Conservation (phyloP, 2,888 invertebrate genomes). For the Bimastos eiseni region DNA sequence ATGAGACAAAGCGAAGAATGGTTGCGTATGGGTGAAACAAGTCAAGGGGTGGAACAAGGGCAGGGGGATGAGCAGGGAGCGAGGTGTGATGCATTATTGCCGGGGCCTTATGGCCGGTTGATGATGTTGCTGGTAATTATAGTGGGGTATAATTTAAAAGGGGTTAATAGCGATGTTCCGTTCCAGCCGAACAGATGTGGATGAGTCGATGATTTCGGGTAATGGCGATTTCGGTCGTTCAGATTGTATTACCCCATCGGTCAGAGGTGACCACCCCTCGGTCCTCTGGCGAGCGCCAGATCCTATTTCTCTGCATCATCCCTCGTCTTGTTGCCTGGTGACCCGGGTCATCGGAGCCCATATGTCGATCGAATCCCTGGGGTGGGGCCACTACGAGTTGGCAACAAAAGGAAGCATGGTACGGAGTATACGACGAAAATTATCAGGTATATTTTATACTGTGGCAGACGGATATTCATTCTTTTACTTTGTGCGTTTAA, state of each 20-base stretch:
- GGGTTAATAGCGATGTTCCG: conserved; percentile 13
- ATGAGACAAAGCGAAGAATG: too few relatives aligned
- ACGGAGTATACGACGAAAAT: not conserved
- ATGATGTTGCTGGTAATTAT: not conserved
- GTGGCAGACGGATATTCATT: too few relatives aligned
- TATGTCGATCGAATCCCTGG: not conserved
- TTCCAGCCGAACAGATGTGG: not conserved
- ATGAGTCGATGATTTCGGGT: not conserved
- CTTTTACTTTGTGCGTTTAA: not conserved
- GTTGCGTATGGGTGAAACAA: not conserved
- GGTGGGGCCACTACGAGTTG: not conserved
- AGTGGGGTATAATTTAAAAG: not conserved
- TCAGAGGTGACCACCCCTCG: not conserved
- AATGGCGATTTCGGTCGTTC: not conserved
- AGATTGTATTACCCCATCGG: not conserved
- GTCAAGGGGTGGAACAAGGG: too few relatives aligned
- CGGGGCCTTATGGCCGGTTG: not conserved
- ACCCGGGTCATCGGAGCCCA: not conserved
- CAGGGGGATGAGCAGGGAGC: not conserved
- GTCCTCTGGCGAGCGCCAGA: not conserved
- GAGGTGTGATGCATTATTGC: not conserved
- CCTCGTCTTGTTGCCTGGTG: not conserved
- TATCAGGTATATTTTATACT: not conserved
- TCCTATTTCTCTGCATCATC: not conserved
- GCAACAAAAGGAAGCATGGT: not conserved